Base-by-base conservation (phyloP, 2,888 invertebrate species). In the Flexamia atlantica region DNA sequence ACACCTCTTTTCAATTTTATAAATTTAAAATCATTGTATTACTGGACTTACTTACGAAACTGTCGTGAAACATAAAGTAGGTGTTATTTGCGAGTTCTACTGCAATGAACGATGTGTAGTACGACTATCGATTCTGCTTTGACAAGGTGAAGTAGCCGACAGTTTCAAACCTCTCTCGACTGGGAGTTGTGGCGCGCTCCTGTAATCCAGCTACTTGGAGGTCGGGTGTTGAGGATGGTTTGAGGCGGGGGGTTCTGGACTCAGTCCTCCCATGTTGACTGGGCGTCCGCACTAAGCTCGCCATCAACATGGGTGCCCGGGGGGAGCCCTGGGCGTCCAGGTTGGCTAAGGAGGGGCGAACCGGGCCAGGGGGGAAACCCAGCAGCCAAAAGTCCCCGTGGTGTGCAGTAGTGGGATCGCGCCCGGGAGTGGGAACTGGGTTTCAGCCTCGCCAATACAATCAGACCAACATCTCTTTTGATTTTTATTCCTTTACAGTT, bases 331-430 rank as follows among this genome's bases (percentile, higher is more conserved):
- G 92, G 93, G 92, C 90, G 91, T 92, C 95, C 96, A 96, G 96
- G 98, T 98, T 96, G 93, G 93, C 94, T 96, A 97, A 98, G 94
- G 64, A 64, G 96, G 93, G 93, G 94, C 96, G 97, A 98, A 94
- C 98, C 93, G 96, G 98, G 98, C 97, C 97, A 97, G 98, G 98
- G 95, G 96, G 96, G 97, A 95, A 97, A 97, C 97, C 95, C 96
- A 98, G 97, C 98, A 98, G 97, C 97, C 97, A 97, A 98, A 97
- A 98, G 97, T 96, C 96, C 94, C 97, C 97, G 97, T 96, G 97
- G 97, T 94, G 95, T 93, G 96, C 80, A 72, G 72, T 72, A 72
- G 64, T 64, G 64, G 64, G 64, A 64, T 64, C 4, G 64, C 64
- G 64, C 4, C 64, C 64, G 64, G 64, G 64, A 64, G 64, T 64